phyloP scores from a whole-genome alignment of 2,888 invertebrate genomes.

The Epinotia demarniana region DNA sequence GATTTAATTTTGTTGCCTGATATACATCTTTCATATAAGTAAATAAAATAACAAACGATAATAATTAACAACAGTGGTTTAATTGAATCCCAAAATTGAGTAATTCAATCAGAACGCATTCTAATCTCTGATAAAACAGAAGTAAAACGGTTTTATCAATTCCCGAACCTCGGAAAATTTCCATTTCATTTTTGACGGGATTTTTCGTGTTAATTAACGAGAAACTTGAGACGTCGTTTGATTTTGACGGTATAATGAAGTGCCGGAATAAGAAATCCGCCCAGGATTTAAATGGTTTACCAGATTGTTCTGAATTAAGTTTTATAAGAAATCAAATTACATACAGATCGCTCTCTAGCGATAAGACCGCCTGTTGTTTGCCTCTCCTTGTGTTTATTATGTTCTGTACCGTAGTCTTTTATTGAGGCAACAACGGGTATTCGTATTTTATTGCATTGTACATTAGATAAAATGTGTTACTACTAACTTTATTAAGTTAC shows the following conservation, averaged over 20 bases:
- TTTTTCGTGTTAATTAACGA: conserved; percentile 48
- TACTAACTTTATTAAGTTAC: too few relatives aligned
- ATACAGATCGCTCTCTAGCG: too few relatives aligned
- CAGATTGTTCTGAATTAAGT: neutral
- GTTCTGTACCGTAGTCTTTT: too few relatives aligned
- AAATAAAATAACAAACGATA: neutral
- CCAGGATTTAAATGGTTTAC: neutral
- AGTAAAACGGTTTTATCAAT: conserved; percentile 13
- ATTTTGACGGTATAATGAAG: conserved; percentile 43
- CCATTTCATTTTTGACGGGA: conserved; percentile 45
- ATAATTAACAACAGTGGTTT: too few relatives aligned
- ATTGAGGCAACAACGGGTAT: too few relatives aligned
- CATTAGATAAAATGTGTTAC: too few relatives aligned
- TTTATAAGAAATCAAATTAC: neutral
- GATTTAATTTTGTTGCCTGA: too few relatives aligned
- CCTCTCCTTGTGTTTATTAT: too few relatives aligned
- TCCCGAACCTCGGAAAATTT: conserved; percentile 31
- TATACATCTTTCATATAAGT: neutral
- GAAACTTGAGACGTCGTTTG: conserved; percentile 20
- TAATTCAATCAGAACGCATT: neutral
- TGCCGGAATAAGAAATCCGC: conserved; percentile 31
- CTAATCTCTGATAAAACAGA: conserved; percentile 11
- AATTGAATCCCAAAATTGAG: neutral
- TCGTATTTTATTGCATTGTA: too few relatives aligned
- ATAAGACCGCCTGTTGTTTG: too few relatives aligned